Evolutionary conservation across 2,113 vertebrate species (phyloP).

Genomic region (Paramisgurnus dabryanus): DNA sequence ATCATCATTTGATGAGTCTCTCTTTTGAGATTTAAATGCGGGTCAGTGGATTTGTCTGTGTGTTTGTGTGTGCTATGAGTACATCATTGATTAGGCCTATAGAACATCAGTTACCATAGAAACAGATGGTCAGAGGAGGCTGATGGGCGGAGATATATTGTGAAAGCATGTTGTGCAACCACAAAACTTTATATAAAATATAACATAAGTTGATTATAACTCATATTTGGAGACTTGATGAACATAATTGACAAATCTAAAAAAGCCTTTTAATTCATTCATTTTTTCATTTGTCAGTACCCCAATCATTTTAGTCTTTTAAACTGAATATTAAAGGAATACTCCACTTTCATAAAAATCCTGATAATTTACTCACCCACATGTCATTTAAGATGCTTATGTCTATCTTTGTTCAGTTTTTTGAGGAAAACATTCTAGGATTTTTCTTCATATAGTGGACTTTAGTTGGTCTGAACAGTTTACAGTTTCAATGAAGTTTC

Average conservation of each 20-base stretch:
- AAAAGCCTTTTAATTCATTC: neutral
- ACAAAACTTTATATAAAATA: constrained; percentile 17
- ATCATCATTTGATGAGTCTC: constrained; percentile 15
- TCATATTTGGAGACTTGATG: constrained; percentile 30
- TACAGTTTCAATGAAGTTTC: too few relatives aligned
- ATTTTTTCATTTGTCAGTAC: neutral
- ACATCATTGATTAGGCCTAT: constrained; percentile 52
- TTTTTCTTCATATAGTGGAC: too few relatives aligned
- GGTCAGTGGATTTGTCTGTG: constrained; percentile 22
- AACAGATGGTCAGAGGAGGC: constrained; percentile 51
- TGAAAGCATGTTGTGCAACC: constrained; percentile 45
- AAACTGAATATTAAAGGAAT: too few relatives aligned
- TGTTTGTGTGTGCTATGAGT: constrained; percentile 37
- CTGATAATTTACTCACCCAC: too few relatives aligned
- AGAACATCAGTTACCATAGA: constrained; percentile 60
- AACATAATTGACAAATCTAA: constrained; percentile 11
- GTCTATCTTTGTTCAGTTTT: too few relatives aligned
- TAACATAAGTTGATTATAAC: constrained; percentile 25
- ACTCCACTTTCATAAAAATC: too few relatives aligned
- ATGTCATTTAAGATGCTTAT: too few relatives aligned
- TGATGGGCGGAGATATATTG: constrained; percentile 39
- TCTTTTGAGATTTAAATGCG: constrained; percentile 45
- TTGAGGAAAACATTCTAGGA: too few relatives aligned
- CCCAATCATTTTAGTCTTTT: neutral
- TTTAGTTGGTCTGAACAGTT: too few relatives aligned